Evolutionary conservation across 2,888 invertebrate species (phyloP).

Genomic region (Fragum sueziense): DNA sequence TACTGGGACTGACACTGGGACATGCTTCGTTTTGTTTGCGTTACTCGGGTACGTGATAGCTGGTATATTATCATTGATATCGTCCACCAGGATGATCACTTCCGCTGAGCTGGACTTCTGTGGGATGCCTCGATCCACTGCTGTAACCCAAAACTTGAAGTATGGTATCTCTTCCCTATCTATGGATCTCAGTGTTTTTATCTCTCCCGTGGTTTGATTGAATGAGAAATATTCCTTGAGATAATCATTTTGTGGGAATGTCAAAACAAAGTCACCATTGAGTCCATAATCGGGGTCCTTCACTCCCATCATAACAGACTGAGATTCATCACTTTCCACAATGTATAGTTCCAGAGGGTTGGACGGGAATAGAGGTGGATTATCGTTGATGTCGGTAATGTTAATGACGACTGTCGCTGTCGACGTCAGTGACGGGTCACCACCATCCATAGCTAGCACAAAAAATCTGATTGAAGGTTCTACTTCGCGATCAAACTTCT

Average conservation of each 20-base stretch:
- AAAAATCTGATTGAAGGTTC: constrained; percentile 96
- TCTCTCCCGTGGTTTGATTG: constrained; percentile 90
- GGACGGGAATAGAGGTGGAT: constrained; percentile 95
- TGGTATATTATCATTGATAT: constrained; percentile 98
- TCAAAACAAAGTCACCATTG: constrained; percentile 88
- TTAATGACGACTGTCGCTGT: constrained; percentile 87
- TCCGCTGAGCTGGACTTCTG: constrained; percentile 92
- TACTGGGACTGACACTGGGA: constrained; percentile 68
- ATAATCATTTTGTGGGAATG: constrained; percentile 57
- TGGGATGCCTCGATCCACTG: constrained; percentile 87
- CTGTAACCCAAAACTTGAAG: constrained; percentile 93
- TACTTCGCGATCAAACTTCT: constrained; percentile 91
- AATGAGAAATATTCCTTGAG: constrained; percentile 85
- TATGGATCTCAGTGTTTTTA: constrained; percentile 90
- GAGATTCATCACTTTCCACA: constrained; percentile 93
- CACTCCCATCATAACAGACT: constrained; percentile 93
- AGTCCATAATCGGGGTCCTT: constrained; percentile 95
- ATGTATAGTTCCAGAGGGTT: constrained; percentile 94
- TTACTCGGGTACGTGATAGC: constrained; percentile 74
- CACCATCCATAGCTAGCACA: constrained; percentile 91
- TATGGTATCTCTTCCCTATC: constrained; percentile 94
- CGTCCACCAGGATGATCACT: constrained; percentile 96
- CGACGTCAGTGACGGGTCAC: constrained; percentile 90
- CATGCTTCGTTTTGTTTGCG: constrained; percentile 71
- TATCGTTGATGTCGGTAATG: constrained; percentile 97